Evolutionary conservation across 2,797 vertebrate species (phyloP), one percentile per base, ranked within the genome.

Genomic region (Manis crassicaudata): DNA sequence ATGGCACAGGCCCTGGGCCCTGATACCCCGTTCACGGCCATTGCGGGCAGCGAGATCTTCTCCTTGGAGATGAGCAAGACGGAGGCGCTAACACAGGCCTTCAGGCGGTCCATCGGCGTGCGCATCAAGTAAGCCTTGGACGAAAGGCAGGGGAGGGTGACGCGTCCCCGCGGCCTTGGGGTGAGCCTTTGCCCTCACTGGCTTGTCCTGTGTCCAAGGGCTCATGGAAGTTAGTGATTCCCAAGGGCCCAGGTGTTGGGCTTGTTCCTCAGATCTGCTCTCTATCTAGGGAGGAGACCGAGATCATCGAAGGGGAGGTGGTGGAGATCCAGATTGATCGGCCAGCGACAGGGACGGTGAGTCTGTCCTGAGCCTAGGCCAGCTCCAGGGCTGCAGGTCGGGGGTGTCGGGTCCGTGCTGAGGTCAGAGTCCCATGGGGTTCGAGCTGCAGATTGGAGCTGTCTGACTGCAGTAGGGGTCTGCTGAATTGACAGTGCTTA

Each of bases 271-370:
- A 92, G 10, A 5, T 17, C 54, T 65, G 46, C 54, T 94, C 7
- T 95, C 91, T 92, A 52, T 0, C 65, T 95, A 99, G 99, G 97
- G 99, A 99, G 80, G 99, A 99, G 98, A 99, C 99, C 0, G 99
- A 99, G 98, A 99, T 99, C 86, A 99, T 99, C 25, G 99, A 99
- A 97, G 99, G 99, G n/a, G 99, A 99, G 80, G 99, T 99, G 96
- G 99, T 99, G 50, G 99, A 99, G 97, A 99, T 99, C 97, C 99
- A 99, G 98, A 99, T 99, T 18, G 99, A 99, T 82, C 98, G 99
- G 68, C 99, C 99, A 0, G 99, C 99, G 6, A 99, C 99, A 3
- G 99, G 99, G 98, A 99, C 99, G 27, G 99, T 99, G 97, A 96
- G 99, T 97, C 62, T 21, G 54, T 29, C 35, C 11, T 0, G 0